Evolutionary conservation across 1,140 invertebrate species (phyloP).

Genomic region (Zaprionus davidi): DNA sequence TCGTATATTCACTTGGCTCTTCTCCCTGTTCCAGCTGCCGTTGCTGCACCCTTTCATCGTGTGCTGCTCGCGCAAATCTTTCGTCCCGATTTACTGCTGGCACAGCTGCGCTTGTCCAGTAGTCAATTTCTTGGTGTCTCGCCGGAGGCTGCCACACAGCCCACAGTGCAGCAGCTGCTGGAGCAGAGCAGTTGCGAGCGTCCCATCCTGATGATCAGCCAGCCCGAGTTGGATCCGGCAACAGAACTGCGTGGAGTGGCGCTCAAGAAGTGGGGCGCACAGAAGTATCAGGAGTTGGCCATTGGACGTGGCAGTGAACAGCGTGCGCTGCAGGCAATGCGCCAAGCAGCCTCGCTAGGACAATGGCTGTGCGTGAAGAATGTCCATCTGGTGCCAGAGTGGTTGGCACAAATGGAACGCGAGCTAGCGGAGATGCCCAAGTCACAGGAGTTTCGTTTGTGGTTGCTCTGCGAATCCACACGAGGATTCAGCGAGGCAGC

Average conservation of each 20-base stretch:
- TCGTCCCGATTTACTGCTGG: conserved; percentile 92
- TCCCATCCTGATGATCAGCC: conserved; percentile 91
- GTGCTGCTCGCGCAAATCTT: conserved; percentile 92
- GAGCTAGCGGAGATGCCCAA: conserved; percentile 87
- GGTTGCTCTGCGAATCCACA: conserved; percentile 88
- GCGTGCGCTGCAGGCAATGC: conserved; percentile 50
- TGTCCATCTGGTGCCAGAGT: conserved; percentile 92
- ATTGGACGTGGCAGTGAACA: conserved; percentile 75
- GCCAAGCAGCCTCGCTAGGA: conserved; percentile 63
- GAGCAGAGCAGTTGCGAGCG: conserved; percentile 85
- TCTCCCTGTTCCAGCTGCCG: conserved; percentile 47
- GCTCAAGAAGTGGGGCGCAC: conserved; percentile 85
- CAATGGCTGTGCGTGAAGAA: conserved; percentile 89
- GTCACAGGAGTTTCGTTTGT: conserved; percentile 89
- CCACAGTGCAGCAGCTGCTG: conserved; percentile 70
- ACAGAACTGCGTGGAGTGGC: conserved; percentile 90
- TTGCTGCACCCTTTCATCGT: conserved; percentile 89
- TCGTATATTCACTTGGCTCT: not conserved
- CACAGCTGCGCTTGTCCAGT: conserved; percentile 89
- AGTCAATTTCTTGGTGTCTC: conserved; percentile 87
- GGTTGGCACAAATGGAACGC: conserved; percentile 91
- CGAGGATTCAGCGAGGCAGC: conserved; percentile 67
- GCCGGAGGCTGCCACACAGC: conserved; percentile 64
- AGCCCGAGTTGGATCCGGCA: conserved; percentile 93
- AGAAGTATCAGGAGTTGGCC: conserved; percentile 85